A percentile compares a stretch with the other conserved stretches of the same genome.
phyloP scores from a whole-genome alignment of 1,140 invertebrate genomes.

The Drosophila simulans region DNA sequence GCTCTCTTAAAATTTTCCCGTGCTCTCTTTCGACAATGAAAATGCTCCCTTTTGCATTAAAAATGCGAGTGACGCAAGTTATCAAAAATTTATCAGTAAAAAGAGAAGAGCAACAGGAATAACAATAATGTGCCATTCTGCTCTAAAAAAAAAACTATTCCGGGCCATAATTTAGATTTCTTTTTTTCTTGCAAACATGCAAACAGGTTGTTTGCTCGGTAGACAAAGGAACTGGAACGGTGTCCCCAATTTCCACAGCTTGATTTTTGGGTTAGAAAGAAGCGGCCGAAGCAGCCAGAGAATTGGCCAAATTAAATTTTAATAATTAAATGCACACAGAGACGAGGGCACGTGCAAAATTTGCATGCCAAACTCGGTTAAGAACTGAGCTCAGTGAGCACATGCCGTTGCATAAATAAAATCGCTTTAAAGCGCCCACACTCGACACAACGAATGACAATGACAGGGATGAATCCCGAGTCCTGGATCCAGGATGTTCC shows the following conservation, averaged over 20 bases:
- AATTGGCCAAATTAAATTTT: conserved; percentile 83
- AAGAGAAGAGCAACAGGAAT: conserved; percentile 53
- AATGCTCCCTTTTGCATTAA: conserved; percentile 42
- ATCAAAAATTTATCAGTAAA: conserved; percentile 71
- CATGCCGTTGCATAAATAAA: conserved; percentile 81
- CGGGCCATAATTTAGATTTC: conserved; percentile 14
- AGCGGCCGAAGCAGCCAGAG: conserved; percentile 6
- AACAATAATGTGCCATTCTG: conserved; percentile 15
- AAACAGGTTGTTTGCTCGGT: conserved; percentile 54
- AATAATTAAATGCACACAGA: conserved; percentile 77
- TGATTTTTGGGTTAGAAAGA: conserved; percentile 8
- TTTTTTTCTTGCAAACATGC: conserved; percentile 13
- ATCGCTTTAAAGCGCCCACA: conserved; percentile 60
- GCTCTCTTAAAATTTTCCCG: conserved; percentile 10
- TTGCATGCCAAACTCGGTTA: conserved; percentile 80
- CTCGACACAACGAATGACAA: conserved; percentile 9
- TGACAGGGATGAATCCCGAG: conserved; percentile 23
- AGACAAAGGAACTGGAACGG: conserved; percentile 21
- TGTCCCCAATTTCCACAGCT: conserved; percentile 22
- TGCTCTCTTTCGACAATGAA: conserved; percentile 12
- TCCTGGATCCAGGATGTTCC: conserved; percentile 29
- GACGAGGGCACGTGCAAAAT: conserved; percentile 69
- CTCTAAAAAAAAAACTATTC: conserved; percentile 33
- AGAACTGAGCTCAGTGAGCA: conserved; percentile 63
- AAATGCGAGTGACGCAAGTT: conserved; percentile 77